Percentiles rank a stretch among this genome's conserved stretches.
Evolutionary conservation across 2,888 invertebrate species (phyloP).

Genomic region (Dryobota labecula): DNA sequence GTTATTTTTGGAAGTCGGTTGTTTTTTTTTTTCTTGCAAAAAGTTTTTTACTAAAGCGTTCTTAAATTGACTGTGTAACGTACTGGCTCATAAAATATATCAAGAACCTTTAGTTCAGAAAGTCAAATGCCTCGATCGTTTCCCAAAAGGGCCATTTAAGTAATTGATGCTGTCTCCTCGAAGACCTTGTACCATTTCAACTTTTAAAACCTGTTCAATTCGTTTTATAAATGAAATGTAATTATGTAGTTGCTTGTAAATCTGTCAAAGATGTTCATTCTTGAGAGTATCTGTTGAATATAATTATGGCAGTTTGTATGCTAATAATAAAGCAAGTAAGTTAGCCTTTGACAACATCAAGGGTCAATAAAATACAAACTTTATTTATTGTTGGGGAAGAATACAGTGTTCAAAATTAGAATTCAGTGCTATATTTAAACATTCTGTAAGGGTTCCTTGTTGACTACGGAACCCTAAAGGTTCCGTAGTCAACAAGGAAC

Average conservation of each 20-base stretch:
- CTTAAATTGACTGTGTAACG: constrained; percentile 33
- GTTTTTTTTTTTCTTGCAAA: no score
- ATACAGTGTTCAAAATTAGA: not conserved
- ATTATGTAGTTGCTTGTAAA: not conserved
- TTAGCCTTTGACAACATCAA: not conserved
- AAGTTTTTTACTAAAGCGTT: constrained; percentile 4
- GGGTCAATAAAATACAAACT: not conserved
- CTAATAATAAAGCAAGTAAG: not conserved
- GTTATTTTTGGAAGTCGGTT: no score
- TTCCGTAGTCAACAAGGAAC: no score
- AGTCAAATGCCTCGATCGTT: constrained; percentile 23
- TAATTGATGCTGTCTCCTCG: constrained; percentile 36
- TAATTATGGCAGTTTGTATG: constrained; percentile 13
- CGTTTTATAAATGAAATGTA: not conserved
- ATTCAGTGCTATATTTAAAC: not conserved
- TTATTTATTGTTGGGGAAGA: not conserved
- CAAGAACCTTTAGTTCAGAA: constrained; percentile 16
- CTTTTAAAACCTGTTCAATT: constrained; percentile 20
- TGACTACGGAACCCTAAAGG: no score
- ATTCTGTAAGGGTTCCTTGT: no score
- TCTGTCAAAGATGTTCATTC: not conserved
- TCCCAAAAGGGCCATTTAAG: constrained; percentile 31
- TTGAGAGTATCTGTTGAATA: not conserved
- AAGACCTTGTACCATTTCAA: constrained; percentile 26
- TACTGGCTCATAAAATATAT: not conserved